A percentile compares a stretch with the other conserved stretches of the same genome.
Evolutionary conservation across 2,113 vertebrate species (phyloP).

Genomic region (Elaphurus davidianus): DNA sequence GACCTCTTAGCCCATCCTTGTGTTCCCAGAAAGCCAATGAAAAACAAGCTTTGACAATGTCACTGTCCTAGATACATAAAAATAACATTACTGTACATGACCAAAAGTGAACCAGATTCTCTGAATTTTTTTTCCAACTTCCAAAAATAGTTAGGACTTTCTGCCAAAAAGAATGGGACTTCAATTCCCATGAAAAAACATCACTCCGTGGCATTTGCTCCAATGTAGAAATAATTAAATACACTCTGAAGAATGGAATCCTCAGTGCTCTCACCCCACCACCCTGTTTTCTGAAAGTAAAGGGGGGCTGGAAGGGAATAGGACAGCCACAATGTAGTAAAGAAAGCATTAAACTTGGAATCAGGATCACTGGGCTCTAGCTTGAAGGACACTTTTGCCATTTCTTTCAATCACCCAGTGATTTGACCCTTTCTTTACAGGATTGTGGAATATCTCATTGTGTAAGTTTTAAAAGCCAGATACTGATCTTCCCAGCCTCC

Average conservation of each 20-base stretch:
- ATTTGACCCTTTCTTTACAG: not conserved
- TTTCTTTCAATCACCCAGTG: not conserved
- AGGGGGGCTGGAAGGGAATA: not conserved
- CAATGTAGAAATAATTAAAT: constrained; percentile 64
- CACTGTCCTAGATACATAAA: constrained; percentile 70
- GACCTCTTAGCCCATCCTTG: constrained; percentile 17
- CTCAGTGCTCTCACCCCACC: constrained; percentile 26
- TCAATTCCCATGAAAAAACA: constrained; percentile 72
- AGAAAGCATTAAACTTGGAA: not conserved
- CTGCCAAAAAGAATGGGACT: constrained; percentile 63
- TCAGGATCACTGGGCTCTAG: not conserved
- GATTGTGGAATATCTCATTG: not conserved
- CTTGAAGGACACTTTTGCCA: not conserved
- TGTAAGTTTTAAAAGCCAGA: not conserved
- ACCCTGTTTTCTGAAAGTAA: constrained; percentile 24
- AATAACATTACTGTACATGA: constrained; percentile 69
- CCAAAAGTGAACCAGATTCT: constrained; percentile 74
- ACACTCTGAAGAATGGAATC: constrained; percentile 58
- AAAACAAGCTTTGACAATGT: constrained; percentile 59
- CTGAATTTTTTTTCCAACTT: constrained; percentile 73
- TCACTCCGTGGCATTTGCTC: constrained; percentile 57
- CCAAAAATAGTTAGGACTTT: constrained; percentile 74
- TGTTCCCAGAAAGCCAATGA: constrained; percentile 54
- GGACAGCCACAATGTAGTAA: not conserved
- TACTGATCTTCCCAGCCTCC: not conserved